Conservation (phyloP, 2,113 vertebrate genomes). For the Microtus oregoni region DNA sequence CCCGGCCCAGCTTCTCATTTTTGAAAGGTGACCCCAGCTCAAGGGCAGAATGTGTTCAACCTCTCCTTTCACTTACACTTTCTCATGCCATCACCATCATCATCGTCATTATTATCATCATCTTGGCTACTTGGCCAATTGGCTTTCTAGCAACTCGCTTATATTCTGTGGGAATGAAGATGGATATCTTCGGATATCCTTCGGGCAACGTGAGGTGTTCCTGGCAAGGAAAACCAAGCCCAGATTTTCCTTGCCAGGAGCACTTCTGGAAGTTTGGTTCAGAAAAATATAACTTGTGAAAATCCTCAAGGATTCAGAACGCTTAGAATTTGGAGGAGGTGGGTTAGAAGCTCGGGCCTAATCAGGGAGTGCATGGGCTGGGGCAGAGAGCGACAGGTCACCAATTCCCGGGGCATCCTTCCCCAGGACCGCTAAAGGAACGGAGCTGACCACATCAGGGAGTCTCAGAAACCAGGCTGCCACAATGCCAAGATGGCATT, state of each 20-base stretch:
- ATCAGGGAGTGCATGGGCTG: background rate
- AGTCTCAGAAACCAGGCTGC: background rate
- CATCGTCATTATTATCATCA: background rate
- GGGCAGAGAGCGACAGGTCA: background rate
- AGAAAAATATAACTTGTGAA: background rate
- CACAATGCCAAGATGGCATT: background rate
- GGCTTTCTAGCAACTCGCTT: background rate
- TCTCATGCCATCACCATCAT: background rate
- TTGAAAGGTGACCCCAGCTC: background rate
- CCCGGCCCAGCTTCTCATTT: background rate
- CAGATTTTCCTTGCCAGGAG: background rate
- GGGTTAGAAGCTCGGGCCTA: background rate
- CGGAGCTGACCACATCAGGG: background rate
- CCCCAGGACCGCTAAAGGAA: background rate
- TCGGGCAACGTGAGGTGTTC: background rate
- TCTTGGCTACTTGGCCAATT: background rate
- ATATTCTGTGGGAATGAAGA: background rate
- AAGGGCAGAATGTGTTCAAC: background rate
- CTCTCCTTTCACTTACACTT: background rate
- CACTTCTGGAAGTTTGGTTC: background rate
- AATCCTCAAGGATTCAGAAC: background rate
- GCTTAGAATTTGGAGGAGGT: background rate
- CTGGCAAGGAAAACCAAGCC: background rate
- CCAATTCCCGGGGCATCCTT: background rate
- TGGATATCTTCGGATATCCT: conserved; percentile 19